Conservation (phyloP, 2,888 invertebrate species). For the Pyrrhosoma nymphula region DNA sequence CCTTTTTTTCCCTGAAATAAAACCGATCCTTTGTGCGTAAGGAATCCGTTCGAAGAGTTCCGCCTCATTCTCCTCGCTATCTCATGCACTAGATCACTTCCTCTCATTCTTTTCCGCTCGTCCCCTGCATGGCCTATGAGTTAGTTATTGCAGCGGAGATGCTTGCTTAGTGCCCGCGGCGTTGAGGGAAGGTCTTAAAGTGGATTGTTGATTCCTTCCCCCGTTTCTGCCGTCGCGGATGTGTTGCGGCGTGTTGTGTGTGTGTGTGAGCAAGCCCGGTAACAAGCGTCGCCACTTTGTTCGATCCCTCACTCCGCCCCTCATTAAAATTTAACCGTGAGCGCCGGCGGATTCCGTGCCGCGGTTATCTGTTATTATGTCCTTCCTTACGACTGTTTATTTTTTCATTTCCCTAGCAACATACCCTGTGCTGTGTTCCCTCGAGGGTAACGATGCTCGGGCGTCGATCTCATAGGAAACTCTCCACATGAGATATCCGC, state of each 20-base stretch:
- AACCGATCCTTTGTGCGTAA: neutral
- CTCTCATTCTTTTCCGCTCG: neutral
- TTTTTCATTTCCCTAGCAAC: neutral
- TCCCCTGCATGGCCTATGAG: neutral
- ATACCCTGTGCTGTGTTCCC: neutral
- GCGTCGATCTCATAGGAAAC: neutral
- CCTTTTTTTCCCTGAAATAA: neutral
- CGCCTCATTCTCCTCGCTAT: neutral
- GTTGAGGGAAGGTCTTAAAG: neutral
- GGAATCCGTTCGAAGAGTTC: neutral
- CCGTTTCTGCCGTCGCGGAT: neutral
- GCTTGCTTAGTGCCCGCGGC: neutral
- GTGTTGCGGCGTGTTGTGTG: neutral
- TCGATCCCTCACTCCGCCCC: neutral
- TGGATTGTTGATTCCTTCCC: neutral
- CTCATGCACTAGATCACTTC: neutral
- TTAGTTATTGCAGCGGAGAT: neutral
- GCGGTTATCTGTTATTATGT: conserved; percentile 17
- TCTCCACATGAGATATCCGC: neutral
- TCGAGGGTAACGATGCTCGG: neutral
- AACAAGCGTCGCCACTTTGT: conserved; percentile 35
- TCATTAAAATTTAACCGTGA: conserved; percentile 16
- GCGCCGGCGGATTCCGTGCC: neutral
- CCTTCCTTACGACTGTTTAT: neutral
- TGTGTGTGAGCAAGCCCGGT: neutral